Evolutionary conservation across 2,888 invertebrate species (phyloP).

Genomic region (Sussaba pulchella): DNA sequence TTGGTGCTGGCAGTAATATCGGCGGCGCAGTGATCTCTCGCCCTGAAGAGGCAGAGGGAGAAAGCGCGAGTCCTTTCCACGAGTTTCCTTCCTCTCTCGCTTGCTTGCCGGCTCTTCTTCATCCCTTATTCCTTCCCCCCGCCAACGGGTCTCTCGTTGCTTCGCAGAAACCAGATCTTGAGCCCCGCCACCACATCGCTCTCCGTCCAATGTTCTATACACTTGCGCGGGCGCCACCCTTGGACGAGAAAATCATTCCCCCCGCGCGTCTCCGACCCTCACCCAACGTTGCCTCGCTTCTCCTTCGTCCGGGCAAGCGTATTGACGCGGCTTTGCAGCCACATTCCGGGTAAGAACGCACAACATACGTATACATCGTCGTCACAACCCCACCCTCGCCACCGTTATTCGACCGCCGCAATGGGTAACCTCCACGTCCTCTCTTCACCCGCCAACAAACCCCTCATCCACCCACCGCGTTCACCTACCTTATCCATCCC

Average conservation of each 20-base stretch:
- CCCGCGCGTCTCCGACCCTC: slow-evolving; percentile 53
- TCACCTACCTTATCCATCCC: slow-evolving; percentile 51
- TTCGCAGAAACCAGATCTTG: slow-evolving; percentile 59
- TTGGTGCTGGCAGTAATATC: slow-evolving; percentile 83
- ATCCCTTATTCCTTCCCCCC: slow-evolving; percentile 59
- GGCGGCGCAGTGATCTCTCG: slow-evolving; percentile 83
- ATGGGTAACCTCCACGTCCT: slow-evolving; percentile 3
- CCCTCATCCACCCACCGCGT: slow-evolving; percentile 9
- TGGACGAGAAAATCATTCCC: slow-evolving; percentile 58
- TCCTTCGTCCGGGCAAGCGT: slow-evolving; percentile 75
- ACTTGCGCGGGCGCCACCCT: slow-evolving; percentile 54
- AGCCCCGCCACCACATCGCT: slow-evolving; percentile 52
- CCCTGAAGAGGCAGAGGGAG: slow-evolving; percentile 72
- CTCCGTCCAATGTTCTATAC: slow-evolving; percentile 51
- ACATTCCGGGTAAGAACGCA: slow-evolving; percentile 78
- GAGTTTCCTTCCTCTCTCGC: slow-evolving; percentile 51
- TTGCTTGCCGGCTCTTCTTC: slow-evolving; percentile 61
- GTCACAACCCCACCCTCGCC: slow-evolving; percentile 32
- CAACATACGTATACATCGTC: slow-evolving; percentile 67
- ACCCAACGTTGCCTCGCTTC: slow-evolving; percentile 67
- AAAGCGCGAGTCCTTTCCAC: slow-evolving; percentile 17
- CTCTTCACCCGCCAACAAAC: background rate
- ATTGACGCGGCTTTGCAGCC: slow-evolving; percentile 81
- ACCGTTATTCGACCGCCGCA: slow-evolving; percentile 24
- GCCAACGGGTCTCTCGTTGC: slow-evolving; percentile 41